These are phyloP conservation scores for Lithosia quadra DNA, from an alignment of 2,888 invertebrate species.

Conservation along the genomic window DNA sequence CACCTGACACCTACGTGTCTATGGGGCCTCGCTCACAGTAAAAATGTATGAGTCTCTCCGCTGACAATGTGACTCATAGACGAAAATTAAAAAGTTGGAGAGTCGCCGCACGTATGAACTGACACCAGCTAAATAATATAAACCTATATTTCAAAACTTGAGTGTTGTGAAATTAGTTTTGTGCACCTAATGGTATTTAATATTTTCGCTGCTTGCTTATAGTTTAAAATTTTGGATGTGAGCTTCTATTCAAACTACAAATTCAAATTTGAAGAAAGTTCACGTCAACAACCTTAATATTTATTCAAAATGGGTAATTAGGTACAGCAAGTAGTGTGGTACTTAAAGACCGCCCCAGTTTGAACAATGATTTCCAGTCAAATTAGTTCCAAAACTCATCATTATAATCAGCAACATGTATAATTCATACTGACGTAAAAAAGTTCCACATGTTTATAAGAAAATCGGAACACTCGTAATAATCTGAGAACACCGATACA, in stretches of 20 bases:
- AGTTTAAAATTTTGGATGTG: neutral
- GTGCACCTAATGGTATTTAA: constrained; percentile 9
- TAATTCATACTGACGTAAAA: neutral
- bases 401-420: neutral
- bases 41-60: constrained; percentile 32
- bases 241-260: neutral
- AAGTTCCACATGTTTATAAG: neutral
- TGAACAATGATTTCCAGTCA: neutral
- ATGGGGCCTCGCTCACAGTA: constrained; percentile 33
- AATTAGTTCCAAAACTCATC: neutral
- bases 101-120: constrained; percentile 44
- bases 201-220: neutral
- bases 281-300: neutral
- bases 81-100: constrained; percentile 49
- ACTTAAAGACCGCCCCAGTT: neutral
- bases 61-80: constrained; percentile 38
- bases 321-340: neutral
- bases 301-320: neutral
- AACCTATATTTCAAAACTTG: constrained; percentile 36
- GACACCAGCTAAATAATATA: constrained; percentile 23
- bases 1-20: constrained; percentile 63
- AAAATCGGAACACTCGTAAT: constrained; percentile 9
- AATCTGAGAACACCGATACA: constrained; percentile 2
- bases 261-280: neutral
- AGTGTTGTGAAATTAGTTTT: constrained; percentile 31